phyloP scores from a whole-genome alignment of 2,113 vertebrate species.

The Channa argus region DNA sequence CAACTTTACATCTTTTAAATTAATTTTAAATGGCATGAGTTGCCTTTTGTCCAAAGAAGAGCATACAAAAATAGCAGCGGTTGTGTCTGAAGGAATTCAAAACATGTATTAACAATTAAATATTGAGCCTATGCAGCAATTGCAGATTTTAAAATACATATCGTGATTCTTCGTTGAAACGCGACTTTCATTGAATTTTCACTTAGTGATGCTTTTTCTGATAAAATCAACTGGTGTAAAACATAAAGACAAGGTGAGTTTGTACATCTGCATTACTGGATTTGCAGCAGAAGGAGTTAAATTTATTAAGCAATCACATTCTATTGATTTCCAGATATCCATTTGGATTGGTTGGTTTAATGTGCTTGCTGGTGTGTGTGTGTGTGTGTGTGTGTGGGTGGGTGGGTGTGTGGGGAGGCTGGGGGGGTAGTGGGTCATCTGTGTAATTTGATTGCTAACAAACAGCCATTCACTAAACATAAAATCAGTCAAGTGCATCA shows the following conservation, averaged over 20 bases:
- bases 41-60: no score
- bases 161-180: background rate
- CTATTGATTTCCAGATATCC: conserved; percentile 40
- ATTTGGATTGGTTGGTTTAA: conserved; percentile 24
- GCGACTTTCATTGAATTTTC: background rate
- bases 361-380: conserved; percentile 4
- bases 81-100: no score
- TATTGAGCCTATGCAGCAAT: background rate
- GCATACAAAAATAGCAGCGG: no score
- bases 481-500: conserved; percentile 32
- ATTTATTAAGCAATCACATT: conserved; percentile 46
- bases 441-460: conserved; percentile 32
- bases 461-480: conserved; percentile 34
- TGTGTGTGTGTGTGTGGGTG: no score
- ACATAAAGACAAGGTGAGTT: conserved; percentile 12
- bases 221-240: background rate
- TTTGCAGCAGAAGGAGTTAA: conserved; percentile 26
- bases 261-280: conserved; percentile 32
- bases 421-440: conserved; percentile 17
- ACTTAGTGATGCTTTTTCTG: background rate
- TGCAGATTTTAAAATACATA: background rate
- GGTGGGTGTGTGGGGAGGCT: no score
- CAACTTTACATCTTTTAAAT: no score
- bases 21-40: no score
- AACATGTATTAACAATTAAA: no score